Evolutionary conservation across 2,888 invertebrate species (phyloP).

Genomic region (Trimorus sp.): DNA sequence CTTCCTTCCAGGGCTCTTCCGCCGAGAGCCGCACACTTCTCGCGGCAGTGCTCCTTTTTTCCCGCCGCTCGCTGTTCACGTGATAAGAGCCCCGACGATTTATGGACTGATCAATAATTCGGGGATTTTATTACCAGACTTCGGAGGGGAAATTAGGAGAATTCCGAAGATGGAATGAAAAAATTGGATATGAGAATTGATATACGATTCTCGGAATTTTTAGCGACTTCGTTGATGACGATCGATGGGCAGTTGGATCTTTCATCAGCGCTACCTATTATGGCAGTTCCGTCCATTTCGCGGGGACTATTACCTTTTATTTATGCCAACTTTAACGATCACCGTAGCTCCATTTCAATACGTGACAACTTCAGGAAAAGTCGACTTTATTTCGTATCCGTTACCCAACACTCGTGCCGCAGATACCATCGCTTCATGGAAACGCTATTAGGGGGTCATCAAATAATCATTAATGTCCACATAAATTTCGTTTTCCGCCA

Average conservation of each 20-base stretch:
- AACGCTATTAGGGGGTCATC: conserved; percentile 54
- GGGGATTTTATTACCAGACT: not conserved
- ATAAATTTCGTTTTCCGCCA: conserved; percentile 27
- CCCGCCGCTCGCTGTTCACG: conserved; percentile 16
- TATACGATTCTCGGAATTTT: not conserved
- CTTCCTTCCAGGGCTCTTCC: conserved; percentile 24
- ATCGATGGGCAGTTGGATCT: not conserved
- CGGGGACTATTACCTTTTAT: conserved; percentile 30
- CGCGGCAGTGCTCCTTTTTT: conserved; percentile 31
- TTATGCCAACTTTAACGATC: conserved; percentile 32
- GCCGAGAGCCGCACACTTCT: conserved; percentile 25
- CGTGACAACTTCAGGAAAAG: conserved; percentile 52
- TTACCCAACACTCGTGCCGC: conserved; percentile 30
- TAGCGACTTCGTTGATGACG: not conserved
- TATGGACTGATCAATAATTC: conserved; percentile 5
- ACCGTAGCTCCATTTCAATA: conserved; percentile 34
- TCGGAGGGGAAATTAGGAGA: not conserved
- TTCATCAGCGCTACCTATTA: conserved; percentile 20
- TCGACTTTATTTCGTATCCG: conserved; percentile 56
- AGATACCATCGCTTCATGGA: conserved; percentile 55
- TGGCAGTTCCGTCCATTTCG: conserved; percentile 7
- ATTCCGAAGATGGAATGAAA: not conserved
- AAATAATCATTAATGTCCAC: conserved; percentile 54
- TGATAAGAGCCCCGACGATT: conserved; percentile 4
- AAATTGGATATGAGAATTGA: not conserved